A percentile compares a stretch with the other conserved stretches of the same genome.
Evolutionary conservation across 2,113 vertebrate genomes (phyloP).

Genomic region (Pteropus alecto): DNA sequence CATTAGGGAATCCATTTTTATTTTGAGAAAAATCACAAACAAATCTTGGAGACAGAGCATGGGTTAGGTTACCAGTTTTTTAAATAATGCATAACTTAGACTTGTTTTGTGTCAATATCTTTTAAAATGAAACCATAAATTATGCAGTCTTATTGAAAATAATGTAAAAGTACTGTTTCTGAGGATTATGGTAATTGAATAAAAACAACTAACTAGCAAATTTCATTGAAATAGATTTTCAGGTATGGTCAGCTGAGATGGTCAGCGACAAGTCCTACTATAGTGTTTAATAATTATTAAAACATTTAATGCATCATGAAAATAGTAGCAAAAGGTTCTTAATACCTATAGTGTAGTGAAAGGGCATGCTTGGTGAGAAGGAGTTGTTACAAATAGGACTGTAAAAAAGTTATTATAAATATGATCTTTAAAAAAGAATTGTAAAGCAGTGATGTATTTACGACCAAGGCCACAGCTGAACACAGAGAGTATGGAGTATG

Average conservation of each 20-base stretch:
- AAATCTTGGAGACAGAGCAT: not conserved
- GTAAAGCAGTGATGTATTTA: not conserved
- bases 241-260: not conserved
- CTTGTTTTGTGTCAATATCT: not conserved
- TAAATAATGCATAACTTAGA: not conserved
- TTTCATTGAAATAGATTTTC: not conserved
- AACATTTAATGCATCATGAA: not conserved
- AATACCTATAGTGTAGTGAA: not conserved
- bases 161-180: not conserved
- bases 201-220: not conserved
- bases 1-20: not conserved
- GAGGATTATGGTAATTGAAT: not conserved
- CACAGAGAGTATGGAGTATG: too few relatives aligned
- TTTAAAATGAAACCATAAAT: not conserved
- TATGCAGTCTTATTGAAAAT: not conserved
- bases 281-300: not conserved
- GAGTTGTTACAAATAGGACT: not conserved
- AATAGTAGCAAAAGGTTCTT: not conserved
- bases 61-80: not conserved
- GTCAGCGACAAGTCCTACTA: not conserved
- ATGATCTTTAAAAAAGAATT: not conserved
- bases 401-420: too few relatives aligned
- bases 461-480: not conserved
- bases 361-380: not conserved
- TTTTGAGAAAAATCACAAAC: not conserved